Evolutionary conservation across 64 coral and sea anemone species (phyloP).

Genomic region (Stichodactyla mertensii): DNA sequence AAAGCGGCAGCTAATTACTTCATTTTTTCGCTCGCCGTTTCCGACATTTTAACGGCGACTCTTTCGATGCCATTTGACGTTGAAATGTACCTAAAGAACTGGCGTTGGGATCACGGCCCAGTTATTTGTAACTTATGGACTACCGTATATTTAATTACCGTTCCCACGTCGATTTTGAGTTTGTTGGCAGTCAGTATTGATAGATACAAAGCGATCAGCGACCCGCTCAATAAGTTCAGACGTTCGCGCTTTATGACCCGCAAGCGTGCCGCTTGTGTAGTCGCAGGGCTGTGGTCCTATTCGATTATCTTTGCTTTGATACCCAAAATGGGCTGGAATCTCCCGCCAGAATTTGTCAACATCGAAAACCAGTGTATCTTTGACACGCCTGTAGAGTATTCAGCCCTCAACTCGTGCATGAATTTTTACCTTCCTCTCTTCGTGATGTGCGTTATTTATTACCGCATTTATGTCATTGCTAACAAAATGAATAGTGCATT

Average conservation of each 20-base stretch:
- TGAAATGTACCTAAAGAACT: conserved; percentile 12
- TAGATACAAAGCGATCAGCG: conserved; percentile 64
- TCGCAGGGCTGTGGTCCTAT: conserved; percentile 71
- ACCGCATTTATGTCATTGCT: conserved; percentile 14
- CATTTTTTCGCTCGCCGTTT: conserved; percentile 50
- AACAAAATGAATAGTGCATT: conserved; percentile 8
- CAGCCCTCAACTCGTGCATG: conserved; percentile 60
- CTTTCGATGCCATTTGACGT: conserved; percentile 72
- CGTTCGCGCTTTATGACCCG: conserved; percentile 46
- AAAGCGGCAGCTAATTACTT: conserved; percentile 35
- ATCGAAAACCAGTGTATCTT: conserved; percentile 29
- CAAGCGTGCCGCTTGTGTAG: conserved; percentile 30
- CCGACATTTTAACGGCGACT: conserved; percentile 48
- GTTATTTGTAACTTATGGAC: conserved; percentile 57
- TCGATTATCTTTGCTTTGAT: conserved; percentile 51
- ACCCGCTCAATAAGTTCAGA: conserved; percentile 55
- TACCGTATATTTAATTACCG: conserved; percentile 73
- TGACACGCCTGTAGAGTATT: conserved; percentile 53
- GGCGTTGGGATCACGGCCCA: conserved; percentile 53
- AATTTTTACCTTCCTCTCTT: conserved; percentile 81
- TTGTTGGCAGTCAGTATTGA: conserved; percentile 86
- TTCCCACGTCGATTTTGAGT: conserved; percentile 81
- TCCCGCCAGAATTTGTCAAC: not conserved
- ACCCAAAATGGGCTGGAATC: conserved; percentile 73
- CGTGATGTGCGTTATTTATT: conserved; percentile 81